phyloP scores from a whole-genome alignment of 2,888 invertebrate species.

The Morpho achilles region DNA sequence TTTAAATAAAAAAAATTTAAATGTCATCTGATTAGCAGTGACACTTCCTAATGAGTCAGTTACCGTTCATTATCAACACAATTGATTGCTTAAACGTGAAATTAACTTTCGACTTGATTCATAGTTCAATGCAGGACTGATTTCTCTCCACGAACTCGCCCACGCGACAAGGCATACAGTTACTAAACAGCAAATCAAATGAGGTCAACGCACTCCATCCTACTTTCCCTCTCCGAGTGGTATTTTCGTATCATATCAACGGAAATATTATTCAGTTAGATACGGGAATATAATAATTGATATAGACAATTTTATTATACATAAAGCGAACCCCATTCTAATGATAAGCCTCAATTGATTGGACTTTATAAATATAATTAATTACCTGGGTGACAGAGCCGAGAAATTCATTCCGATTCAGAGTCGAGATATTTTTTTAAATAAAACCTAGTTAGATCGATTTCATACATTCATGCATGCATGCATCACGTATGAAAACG shows the following conservation, averaged over 20 bases:
- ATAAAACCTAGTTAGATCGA: no score
- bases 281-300: conserved; percentile 4
- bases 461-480: no score
- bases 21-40: no score
- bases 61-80: conserved; percentile 1
- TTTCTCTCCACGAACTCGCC: conserved; percentile 29
- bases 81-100: conserved; percentile 4
- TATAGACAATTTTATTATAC: background rate
- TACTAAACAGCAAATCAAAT: conserved; percentile 38
- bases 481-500: no score
- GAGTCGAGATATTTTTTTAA: no score
- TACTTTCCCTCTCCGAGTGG: conserved; percentile 46
- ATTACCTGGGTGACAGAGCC: no score
- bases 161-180: conserved; percentile 32
- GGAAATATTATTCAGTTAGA: conserved; percentile 17
- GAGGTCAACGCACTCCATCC: conserved; percentile 55
- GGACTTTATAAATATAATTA: no score
- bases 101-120: conserved; percentile 22
- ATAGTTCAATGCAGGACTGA: conserved; percentile 17
- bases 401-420: no score
- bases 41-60: background rate
- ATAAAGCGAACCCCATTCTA: no score
- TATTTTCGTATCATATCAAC: conserved; percentile 24
- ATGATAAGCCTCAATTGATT: no score
- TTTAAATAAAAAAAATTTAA: no score